Conservation (phyloP, 1,140 invertebrate genomes). For the Agrypnia vestita region DNA sequence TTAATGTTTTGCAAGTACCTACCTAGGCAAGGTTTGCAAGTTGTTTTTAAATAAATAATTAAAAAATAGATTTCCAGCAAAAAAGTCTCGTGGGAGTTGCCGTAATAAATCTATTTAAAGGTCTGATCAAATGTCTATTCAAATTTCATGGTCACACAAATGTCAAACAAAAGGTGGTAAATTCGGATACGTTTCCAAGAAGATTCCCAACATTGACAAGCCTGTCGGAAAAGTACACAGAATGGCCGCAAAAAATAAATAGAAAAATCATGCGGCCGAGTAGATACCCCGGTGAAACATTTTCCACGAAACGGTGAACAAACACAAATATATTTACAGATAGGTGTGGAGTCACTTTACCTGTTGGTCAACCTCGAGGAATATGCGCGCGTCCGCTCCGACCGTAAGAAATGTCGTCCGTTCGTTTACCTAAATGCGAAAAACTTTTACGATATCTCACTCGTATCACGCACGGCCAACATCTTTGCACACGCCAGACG, state of each 20-base stretch:
- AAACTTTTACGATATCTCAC: constrained; percentile 33
- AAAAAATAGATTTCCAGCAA: not conserved
- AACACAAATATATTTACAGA: not conserved
- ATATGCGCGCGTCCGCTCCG: not conserved
- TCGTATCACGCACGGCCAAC: constrained; percentile 13
- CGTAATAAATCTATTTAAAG: constrained; percentile 37
- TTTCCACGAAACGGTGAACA: constrained; percentile 12
- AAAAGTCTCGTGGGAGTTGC: not conserved
- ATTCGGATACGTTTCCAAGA: not conserved
- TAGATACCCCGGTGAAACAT: not conserved
- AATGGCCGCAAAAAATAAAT: too few relatives aligned
- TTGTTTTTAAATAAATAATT: too few relatives aligned
- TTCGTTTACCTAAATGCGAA: not conserved
- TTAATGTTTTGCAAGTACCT: too few relatives aligned
- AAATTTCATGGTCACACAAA: constrained; percentile 35
- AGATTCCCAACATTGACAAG: constrained; percentile 11
- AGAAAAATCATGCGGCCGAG: not conserved
- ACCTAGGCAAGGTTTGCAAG: too few relatives aligned
- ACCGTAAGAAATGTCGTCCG: constrained; percentile 25
- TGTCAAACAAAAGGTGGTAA: constrained; percentile 40
- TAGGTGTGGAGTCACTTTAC: not conserved
- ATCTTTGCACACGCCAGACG: constrained; percentile 29
- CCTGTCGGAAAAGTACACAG: too few relatives aligned
- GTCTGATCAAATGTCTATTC: constrained; percentile 43
- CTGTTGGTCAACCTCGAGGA: constrained; percentile 20